These are phyloP conservation scores for Mohoua ochrocephala DNA, from an alignment of 2,113 vertebrate genomes.

Conservation along the genomic window DNA sequence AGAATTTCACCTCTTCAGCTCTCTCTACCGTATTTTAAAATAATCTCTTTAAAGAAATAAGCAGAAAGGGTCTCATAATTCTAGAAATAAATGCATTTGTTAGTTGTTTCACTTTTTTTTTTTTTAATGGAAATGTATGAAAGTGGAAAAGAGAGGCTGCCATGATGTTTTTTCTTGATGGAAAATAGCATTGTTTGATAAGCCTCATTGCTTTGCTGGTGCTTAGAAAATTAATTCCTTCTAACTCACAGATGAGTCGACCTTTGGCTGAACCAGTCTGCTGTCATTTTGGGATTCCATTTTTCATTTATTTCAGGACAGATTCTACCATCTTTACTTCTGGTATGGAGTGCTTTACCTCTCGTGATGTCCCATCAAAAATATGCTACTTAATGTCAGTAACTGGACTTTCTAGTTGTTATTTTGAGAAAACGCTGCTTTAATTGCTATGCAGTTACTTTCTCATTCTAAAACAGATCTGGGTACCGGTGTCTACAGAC, in stretches of 20 bases:
- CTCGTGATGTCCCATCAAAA: not conserved
- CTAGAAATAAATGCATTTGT: not conserved
- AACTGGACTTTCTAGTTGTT: not conserved
- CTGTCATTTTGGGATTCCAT: not conserved
- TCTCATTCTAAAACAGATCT: not conserved
- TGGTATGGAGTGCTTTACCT: not conserved
- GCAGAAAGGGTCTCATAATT: not conserved
- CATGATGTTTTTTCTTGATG: constrained; percentile 8
- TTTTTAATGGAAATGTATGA: not conserved
- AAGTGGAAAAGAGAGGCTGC: not conserved
- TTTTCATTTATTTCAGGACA: constrained; percentile 25
- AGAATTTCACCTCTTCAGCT: not conserved
- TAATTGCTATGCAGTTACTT: constrained; percentile 9
- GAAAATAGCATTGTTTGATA: constrained; percentile 32
- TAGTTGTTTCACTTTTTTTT: not conserved
- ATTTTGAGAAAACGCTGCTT: not conserved
- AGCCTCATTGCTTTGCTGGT: constrained; percentile 41
- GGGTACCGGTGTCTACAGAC: not conserved
- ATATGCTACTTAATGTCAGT: not conserved
- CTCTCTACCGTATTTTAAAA: not conserved
- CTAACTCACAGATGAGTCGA: constrained; percentile 32
- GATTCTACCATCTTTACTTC: constrained; percentile 2
- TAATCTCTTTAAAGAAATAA: not conserved
- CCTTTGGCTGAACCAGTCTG: constrained; percentile 51
- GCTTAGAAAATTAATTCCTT: constrained; percentile 46